These are phyloP conservation scores for Plecturocebus donacophilus DNA, from an alignment of 2,113 vertebrate genomes.

Conservation along the genomic window DNA sequence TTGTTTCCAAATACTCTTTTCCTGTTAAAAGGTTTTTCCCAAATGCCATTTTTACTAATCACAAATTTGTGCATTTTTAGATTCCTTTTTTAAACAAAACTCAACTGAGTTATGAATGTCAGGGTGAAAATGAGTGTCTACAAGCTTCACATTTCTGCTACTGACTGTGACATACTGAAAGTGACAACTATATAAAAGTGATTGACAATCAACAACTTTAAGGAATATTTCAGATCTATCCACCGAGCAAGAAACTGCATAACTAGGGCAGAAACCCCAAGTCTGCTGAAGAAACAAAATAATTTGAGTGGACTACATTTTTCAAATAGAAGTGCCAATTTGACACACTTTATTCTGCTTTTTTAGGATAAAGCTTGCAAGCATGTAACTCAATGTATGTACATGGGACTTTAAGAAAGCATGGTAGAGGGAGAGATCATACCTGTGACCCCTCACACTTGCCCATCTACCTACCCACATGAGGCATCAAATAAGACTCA, in stretches of 20 bases:
- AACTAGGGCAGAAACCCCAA: constrained; percentile 37
- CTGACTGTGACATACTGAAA: constrained; percentile 46
- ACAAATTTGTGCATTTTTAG: constrained; percentile 52
- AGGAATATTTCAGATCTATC: constrained; percentile 47
- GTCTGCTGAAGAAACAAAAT: neutral
- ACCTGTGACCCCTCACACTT: neutral
- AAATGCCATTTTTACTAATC: neutral
- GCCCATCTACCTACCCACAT: neutral
- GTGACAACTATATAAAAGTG: constrained; percentile 66
- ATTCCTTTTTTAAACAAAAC: constrained; percentile 45
- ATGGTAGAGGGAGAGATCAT: accelerated
- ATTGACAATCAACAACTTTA: constrained; percentile 57
- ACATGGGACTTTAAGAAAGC: neutral
- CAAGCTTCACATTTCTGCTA: constrained; percentile 46
- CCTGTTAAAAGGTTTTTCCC: constrained; percentile 19
- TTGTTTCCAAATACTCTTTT: constrained; percentile 15
- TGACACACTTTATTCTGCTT: neutral
- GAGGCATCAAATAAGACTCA: neutral
- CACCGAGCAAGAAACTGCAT: neutral
- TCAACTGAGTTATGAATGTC: constrained; percentile 49
- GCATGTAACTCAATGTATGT: accelerated
- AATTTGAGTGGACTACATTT: neutral
- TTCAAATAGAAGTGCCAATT: neutral
- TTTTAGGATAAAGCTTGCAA: neutral
- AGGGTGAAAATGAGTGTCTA: constrained; percentile 20